These are phyloP conservation scores for Zingel zingel DNA, from an alignment of 2,113 vertebrate genomes.

Conservation along the genomic window DNA sequence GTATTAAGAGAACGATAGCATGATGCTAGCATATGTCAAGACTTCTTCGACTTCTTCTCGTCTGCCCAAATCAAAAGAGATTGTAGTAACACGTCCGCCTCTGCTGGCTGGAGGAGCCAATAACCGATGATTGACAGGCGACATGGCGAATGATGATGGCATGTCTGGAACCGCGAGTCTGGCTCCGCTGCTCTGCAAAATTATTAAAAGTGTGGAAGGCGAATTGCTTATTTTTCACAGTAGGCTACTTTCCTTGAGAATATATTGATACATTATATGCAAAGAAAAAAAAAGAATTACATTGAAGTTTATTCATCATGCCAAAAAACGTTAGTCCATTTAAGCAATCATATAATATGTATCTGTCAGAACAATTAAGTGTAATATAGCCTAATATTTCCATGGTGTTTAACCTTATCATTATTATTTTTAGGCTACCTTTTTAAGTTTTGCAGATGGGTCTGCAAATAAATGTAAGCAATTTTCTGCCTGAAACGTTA, in stretches of 20 bases:
- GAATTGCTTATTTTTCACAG: neutral
- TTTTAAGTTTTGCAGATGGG: neutral
- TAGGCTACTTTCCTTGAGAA: neutral
- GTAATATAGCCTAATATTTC: neutral
- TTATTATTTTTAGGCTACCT: neutral
- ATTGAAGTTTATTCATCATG: neutral
- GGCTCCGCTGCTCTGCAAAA: neutral
- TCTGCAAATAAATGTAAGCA: neutral
- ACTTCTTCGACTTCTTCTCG: constrained; percentile 24
- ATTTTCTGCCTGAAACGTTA: neutral
- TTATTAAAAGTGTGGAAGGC: neutral
- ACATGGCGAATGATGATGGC: constrained; percentile 43
- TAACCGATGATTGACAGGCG: neutral
- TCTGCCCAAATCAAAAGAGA: too few species aligned
- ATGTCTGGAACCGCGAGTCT: neutral
- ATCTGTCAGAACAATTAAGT: neutral
- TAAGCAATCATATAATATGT: neutral
- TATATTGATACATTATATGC: neutral
- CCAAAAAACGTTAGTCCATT: neutral
- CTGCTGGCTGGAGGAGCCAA: constrained; percentile 52
- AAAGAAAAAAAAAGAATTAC: neutral
- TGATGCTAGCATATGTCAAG: neutral
- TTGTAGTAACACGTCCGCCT: constrained; percentile 1
- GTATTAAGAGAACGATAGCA: neutral
- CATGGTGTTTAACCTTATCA: neutral